Evolutionary conservation across 1,140 invertebrate genomes (phyloP), one percentile per base, ranked within the genome.

Genomic region (Campoletis sonorensis): DNA sequence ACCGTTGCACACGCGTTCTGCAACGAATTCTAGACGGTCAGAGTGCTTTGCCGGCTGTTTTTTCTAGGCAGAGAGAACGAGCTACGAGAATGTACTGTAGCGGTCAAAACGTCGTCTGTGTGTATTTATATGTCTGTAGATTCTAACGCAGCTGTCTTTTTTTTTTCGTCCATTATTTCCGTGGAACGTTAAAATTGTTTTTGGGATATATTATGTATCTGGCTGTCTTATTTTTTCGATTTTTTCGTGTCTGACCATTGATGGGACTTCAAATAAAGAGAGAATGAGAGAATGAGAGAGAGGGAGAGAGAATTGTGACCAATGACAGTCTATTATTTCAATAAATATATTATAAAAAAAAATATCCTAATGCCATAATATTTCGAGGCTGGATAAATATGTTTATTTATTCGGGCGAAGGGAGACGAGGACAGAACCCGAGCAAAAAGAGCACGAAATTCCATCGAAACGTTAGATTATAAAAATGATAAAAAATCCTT

Each of bases 91-190:
- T 33, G 3, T 33, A 33, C 30, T 33, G 30, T 33, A 33, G 30
- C 7, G 30, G 30, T 33, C 30, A 33, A 33, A 84, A 81, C 85
- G 89, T 87, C 89, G 54, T 21, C 82, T 87, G 77, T 45, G 40
- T 45, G 11, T 45, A 11, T 45, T 45, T 45, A 45, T 10, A 10
- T 13, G 40, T 37, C 40, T 45, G 8, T 13, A 1, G 40, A 45
- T 51, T 30, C 77, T 40, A 82, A 81, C 88, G 88, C 91, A 92
- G 91, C 91, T 92, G 91, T 87, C 86, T 85, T 84, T 87, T 88
- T 87, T 84, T 68, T 37, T 67, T 45, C 8, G 8, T 21, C 33
- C 18, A 40, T 61, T 26, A 77, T 37, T 77, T 37, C 75, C 75
- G 10, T 26, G 75, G 49, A 73, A 51, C 40, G 51, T n/a, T 76